phyloP scores from a whole-genome alignment of 2,888 invertebrate genomes.

The Melanchra persicariae region DNA sequence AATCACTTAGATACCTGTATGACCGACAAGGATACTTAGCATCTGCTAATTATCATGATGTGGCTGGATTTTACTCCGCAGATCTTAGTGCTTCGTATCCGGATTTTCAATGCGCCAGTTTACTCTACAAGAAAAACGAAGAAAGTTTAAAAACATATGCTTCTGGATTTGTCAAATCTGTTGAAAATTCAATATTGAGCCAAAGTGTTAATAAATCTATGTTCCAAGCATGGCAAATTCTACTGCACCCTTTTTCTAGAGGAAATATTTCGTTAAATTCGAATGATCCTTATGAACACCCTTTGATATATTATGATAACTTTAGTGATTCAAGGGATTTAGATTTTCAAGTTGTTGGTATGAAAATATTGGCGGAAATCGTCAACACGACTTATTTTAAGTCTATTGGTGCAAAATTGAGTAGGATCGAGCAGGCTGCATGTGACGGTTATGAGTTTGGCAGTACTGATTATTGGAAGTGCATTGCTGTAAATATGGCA shows the following conservation, averaged over 20 bases:
- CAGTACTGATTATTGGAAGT: too few relatives aligned
- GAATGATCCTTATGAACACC: constrained; percentile 66
- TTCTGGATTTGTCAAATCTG: constrained; percentile 39
- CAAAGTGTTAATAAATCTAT: constrained; percentile 45
- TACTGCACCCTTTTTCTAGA: constrained; percentile 46
- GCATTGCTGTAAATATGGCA: too few relatives aligned
- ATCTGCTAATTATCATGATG: neutral
- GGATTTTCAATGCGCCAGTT: constrained; percentile 33
- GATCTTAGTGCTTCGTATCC: constrained; percentile 22
- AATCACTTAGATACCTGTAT: constrained; percentile 43
- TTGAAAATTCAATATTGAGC: constrained; percentile 43
- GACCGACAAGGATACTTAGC: constrained; percentile 50
- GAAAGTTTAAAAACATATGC: constrained; percentile 28
- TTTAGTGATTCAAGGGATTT: constrained; percentile 50
- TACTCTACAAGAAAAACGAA: constrained; percentile 1
- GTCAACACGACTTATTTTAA: too few relatives aligned
- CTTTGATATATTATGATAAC: constrained; percentile 70
- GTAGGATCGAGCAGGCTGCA: too few relatives aligned
- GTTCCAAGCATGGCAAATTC: neutral
- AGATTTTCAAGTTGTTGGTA: constrained; percentile 26
- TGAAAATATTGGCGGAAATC: too few relatives aligned
- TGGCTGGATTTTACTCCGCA: constrained; percentile 34
- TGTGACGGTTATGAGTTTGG: too few relatives aligned
- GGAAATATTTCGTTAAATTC: constrained; percentile 55
- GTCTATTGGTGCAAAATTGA: too few relatives aligned